Evolutionary conservation across 1,140 invertebrate genomes (phyloP).

Genomic region (Pseudobourletiella spinata): DNA sequence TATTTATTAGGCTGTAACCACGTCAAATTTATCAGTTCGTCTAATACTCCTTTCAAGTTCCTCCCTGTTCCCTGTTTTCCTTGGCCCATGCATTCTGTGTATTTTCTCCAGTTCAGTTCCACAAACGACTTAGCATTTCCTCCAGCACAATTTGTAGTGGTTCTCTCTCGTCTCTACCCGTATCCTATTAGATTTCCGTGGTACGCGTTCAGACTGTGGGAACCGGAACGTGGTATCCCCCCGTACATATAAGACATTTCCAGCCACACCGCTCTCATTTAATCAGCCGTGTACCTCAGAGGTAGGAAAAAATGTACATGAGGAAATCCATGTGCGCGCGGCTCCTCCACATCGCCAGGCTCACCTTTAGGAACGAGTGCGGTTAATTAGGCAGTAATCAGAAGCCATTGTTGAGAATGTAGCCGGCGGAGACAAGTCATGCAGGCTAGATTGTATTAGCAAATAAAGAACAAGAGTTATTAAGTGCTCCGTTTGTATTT

Average conservation of each 20-base stretch:
- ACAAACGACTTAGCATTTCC: not conserved
- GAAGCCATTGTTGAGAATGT: not conserved
- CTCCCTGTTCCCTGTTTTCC: not conserved
- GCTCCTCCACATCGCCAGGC: too few relatives aligned
- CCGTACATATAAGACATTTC: not conserved
- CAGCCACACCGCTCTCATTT: not conserved
- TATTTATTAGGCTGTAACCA: constrained; percentile 26
- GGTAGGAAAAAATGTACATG: not conserved
- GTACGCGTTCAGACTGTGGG: not conserved
- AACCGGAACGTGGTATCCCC: not conserved
- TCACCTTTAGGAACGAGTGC: too few relatives aligned
- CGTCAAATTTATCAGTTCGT: constrained; percentile 13
- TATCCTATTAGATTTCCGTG: too few relatives aligned
- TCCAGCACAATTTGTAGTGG: not conserved
- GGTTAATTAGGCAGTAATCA: not conserved
- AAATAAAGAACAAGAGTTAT: constrained; percentile 2
- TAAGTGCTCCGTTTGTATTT: not conserved
- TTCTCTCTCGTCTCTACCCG: too few relatives aligned
- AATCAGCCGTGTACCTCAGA: not conserved
- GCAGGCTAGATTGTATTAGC: not conserved
- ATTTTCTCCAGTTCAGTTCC: not conserved
- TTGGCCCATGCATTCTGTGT: not conserved
- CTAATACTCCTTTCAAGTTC: constrained; percentile 5
- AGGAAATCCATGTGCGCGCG: too few relatives aligned
- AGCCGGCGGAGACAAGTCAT: not conserved